These are phyloP conservation scores for Scomber japonicus DNA, from an alignment of 2,113 vertebrate genomes.

Conservation along the genomic window DNA sequence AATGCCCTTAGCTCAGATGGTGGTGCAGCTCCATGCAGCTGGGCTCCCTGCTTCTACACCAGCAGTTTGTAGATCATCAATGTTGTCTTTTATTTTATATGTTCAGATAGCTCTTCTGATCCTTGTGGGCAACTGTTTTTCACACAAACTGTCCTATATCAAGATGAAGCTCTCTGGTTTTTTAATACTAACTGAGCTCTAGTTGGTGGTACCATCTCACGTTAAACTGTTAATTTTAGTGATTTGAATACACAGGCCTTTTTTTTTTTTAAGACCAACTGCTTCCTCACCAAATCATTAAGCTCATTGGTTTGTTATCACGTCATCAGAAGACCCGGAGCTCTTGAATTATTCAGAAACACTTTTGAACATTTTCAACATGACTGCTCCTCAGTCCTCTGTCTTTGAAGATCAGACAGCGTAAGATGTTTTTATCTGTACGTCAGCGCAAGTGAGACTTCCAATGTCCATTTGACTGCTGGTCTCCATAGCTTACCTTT, in stretches of 20 bases:
- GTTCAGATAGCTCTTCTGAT: slow-evolving; percentile 34
- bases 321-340: slow-evolving; percentile 50
- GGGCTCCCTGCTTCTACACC: slow-evolving; percentile 34
- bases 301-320: slow-evolving; percentile 51
- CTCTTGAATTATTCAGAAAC: slow-evolving; percentile 70
- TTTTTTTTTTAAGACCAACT: slow-evolving; percentile 12
- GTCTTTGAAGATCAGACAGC: slow-evolving; percentile 77
- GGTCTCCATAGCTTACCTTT: slow-evolving; percentile 77
- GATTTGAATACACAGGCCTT: neutral
- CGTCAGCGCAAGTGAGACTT: slow-evolving; percentile 55
- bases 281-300: slow-evolving; percentile 32
- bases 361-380: slow-evolving; percentile 69
- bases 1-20: slow-evolving; percentile 55
- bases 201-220: neutral
- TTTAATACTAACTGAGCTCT: neutral
- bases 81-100: slow-evolving; percentile 42
- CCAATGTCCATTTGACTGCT: slow-evolving; percentile 74
- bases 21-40: slow-evolving; percentile 46
- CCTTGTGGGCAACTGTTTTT: slow-evolving; percentile 8
- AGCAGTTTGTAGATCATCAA: slow-evolving; percentile 26
- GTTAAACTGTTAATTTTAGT: neutral
- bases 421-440: slow-evolving; percentile 72
- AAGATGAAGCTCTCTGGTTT: neutral
- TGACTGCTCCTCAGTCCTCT: slow-evolving; percentile 67
- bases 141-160: neutral